These are phyloP conservation scores for Ammodytes dubius DNA, from an alignment of 2,113 vertebrate genomes.

Conservation along the genomic window DNA sequence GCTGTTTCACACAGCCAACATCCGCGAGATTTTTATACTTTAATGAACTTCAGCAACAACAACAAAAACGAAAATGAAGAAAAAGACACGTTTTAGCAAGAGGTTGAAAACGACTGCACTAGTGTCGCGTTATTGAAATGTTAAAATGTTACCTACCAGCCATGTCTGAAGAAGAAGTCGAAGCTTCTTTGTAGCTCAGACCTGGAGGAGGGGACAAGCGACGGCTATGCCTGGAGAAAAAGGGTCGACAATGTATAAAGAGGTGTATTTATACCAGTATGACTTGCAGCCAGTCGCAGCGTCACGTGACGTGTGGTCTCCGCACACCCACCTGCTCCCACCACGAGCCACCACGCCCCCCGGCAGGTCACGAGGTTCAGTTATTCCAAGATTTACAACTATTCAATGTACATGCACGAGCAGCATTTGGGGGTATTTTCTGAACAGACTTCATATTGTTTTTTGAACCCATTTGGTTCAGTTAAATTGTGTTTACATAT, in stretches of 20 bases:
- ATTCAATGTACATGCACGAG: not conserved
- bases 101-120: not conserved
- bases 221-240: conserved; percentile 44
- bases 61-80: not conserved
- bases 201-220: not conserved
- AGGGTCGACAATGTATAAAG: conserved; percentile 37
- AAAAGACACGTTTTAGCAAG: not conserved
- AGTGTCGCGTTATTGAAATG: not conserved
- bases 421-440: not conserved
- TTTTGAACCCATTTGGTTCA: not conserved
- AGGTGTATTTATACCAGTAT: conserved; percentile 75
- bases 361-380: conserved; percentile 13
- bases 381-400: not conserved
- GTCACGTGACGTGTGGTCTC: conserved; percentile 69
- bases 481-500: not conserved
- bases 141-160: conserved; percentile 71
- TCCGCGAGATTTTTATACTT: not conserved
- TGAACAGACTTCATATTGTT: not conserved
- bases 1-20: not conserved
- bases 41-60: no score
- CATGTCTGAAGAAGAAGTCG: conserved; percentile 69
- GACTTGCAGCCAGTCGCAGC: conserved; percentile 37
- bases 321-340: conserved; percentile 73
- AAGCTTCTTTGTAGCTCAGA: conserved; percentile 63
- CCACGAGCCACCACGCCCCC: conserved; percentile 28